Conservation (phyloP, 1,140 invertebrate species). For the Tetramorium alpestre region DNA sequence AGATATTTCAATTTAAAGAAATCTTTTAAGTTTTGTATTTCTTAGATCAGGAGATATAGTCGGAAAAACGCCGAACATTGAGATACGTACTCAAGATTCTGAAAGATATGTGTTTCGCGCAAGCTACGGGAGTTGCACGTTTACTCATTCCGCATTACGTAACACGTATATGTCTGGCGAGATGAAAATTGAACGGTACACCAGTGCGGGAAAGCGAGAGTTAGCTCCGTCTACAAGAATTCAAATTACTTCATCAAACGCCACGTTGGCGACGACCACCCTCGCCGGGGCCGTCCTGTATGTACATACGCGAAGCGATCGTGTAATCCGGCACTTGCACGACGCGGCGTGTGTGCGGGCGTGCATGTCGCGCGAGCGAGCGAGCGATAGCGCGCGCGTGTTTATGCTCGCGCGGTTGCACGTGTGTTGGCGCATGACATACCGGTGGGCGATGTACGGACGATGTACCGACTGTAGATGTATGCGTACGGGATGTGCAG, state of each 20-base stretch:
- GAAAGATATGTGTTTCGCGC: neutral
- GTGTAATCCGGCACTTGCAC: slow-evolving; percentile 56
- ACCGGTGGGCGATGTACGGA: slow-evolving; percentile 53
- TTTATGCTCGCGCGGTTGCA: neutral
- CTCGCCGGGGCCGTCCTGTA: slow-evolving; percentile 31
- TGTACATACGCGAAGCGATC: slow-evolving; percentile 37
- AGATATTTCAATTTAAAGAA: neutral
- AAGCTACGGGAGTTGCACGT: neutral
- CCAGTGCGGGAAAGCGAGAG: neutral
- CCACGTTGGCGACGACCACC: neutral
- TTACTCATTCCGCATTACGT: neutral
- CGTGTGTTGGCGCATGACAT: slow-evolving; percentile 10
- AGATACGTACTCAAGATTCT: neutral
- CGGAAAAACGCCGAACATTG: neutral
- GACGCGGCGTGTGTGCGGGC: neutral
- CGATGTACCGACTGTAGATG: slow-evolving; percentile 54
- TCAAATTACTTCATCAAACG: slow-evolving; percentile 61
- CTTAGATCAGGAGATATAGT: neutral
- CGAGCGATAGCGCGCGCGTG: slow-evolving; percentile 17
- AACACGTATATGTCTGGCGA: neutral
- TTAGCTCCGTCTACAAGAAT: slow-evolving; percentile 51
- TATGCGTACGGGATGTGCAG: neutral
- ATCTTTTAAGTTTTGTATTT: neutral
- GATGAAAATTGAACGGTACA: slow-evolving; percentile 38
- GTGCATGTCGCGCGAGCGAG: slow-evolving; percentile 24